Percentiles rank a stretch among this genome's conserved stretches.
These are phyloP conservation scores for Toxonevra muliebris DNA, from an alignment of 2,888 invertebrate species.

Conservation along the genomic window DNA sequence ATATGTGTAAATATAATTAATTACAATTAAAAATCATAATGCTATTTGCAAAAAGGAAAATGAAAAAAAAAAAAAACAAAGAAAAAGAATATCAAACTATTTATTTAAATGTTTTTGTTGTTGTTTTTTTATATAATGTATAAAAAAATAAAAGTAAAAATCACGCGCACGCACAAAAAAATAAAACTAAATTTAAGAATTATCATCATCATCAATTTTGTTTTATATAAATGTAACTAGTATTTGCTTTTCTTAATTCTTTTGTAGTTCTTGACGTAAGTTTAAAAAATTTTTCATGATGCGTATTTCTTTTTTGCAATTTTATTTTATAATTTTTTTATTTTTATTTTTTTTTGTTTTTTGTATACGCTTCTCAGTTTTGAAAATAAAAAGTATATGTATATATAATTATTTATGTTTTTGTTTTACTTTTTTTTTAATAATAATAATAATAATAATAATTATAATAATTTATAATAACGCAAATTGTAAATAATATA, in stretches of 20 bases:
- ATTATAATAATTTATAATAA: constrained; percentile 62
- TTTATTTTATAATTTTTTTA: constrained; percentile 23
- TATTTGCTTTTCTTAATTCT: constrained; percentile 15
- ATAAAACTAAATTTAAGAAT: background rate
- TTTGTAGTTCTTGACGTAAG: background rate
- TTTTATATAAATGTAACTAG: constrained; percentile 17
- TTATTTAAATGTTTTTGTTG: background rate
- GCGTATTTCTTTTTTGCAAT: background rate
- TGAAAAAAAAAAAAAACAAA: too few species aligned
- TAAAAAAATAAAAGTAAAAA: constrained; percentile 4
- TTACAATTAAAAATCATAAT: constrained; percentile 2
- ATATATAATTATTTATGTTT: constrained; percentile 21
- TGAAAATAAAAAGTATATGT: constrained; percentile 19
- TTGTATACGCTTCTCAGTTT: constrained; percentile 17
- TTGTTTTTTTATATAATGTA: constrained; percentile 1
- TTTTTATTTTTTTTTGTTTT: constrained; percentile 15
- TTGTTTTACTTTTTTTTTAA: constrained; percentile 28
- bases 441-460: constrained; percentile 42
- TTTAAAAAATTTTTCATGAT: constrained; percentile 2
- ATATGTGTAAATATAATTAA: constrained; percentile 15
- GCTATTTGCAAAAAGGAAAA: too few species aligned
- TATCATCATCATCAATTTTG: constrained; percentile 2
- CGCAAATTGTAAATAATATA: constrained; percentile 63
- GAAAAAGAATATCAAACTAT: constrained; percentile 6
- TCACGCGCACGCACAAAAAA: constrained; percentile 10